These are phyloP conservation scores for Sarcophaga rosellei DNA, from an alignment of 2,888 invertebrate species.

Conservation along the genomic window DNA sequence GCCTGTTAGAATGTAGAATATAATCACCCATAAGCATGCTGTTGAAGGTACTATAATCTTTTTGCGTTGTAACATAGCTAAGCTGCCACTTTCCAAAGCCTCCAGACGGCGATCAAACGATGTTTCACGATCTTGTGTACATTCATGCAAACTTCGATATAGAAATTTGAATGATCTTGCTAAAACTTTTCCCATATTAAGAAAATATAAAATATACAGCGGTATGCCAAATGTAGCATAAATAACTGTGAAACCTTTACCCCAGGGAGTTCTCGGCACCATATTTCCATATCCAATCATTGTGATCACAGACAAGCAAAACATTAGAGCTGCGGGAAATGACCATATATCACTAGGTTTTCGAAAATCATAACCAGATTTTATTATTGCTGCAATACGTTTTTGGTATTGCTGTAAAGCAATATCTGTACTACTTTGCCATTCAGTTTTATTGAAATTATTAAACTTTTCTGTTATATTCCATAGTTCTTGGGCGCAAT, in stretches of 20 bases:
- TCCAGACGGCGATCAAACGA: slow-evolving; percentile 75
- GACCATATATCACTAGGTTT: slow-evolving; percentile 89
- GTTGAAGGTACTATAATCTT: slow-evolving; percentile 93
- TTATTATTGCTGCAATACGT: slow-evolving; percentile 85
- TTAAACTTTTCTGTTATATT: slow-evolving; percentile 86
- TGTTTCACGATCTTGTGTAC: slow-evolving; percentile 82
- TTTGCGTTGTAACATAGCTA: slow-evolving; percentile 81
- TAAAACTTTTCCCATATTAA: slow-evolving; percentile 93
- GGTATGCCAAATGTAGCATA: slow-evolving; percentile 95
- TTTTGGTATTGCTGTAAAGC: slow-evolving; percentile 86
- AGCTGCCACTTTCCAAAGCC: slow-evolving; percentile 74
- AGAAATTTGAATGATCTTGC: slow-evolving; percentile 91
- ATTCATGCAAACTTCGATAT: slow-evolving; percentile 89
- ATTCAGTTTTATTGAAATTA: slow-evolving; percentile 86
- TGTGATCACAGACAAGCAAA: slow-evolving; percentile 92
- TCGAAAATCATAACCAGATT: slow-evolving; percentile 87
- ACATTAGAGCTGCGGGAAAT: slow-evolving; percentile 94
- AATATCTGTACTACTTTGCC: slow-evolving; percentile 84
- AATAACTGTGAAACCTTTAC: slow-evolving; percentile 91
- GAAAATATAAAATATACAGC: slow-evolving; percentile 91
- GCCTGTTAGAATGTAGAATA: slow-evolving; percentile 90
- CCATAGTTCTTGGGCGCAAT: slow-evolving; percentile 87
- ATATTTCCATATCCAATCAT: slow-evolving; percentile 96
- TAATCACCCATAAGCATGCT: slow-evolving; percentile 94
- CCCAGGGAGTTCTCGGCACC: slow-evolving; percentile 91